Percentiles rank a stretch among this genome's conserved stretches.
Evolutionary conservation across 2,888 invertebrate species (phyloP).

Genomic region (Antitype chi): DNA sequence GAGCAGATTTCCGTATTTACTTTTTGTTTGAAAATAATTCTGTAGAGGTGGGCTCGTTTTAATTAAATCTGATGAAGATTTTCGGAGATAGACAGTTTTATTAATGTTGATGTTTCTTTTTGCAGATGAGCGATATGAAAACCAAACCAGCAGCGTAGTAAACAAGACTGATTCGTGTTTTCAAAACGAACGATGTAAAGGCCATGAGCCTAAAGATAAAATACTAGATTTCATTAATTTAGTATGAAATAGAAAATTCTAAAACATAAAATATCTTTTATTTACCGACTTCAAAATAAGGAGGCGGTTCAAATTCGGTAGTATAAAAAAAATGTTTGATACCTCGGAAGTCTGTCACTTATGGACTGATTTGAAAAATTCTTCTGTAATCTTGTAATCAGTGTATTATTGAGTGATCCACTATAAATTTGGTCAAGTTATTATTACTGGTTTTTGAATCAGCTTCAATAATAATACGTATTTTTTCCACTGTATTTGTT

Average conservation of each 20-base stretch:
- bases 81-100: background rate
- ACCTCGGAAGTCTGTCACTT: too few relatives aligned
- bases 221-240: slow-evolving; percentile 7
- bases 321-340: too few relatives aligned
- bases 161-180: slow-evolving; percentile 3
- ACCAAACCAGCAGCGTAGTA: slow-evolving; percentile 31
- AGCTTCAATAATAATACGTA: too few relatives aligned
- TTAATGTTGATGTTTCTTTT: slow-evolving; percentile 9
- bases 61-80: background rate
- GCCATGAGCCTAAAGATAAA: background rate
- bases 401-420: too few relatives aligned
- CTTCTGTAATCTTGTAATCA: too few relatives aligned
- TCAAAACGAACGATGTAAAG: background rate
- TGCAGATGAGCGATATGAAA: slow-evolving; percentile 45
- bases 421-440: too few relatives aligned
- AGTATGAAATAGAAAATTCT: slow-evolving; percentile 29
- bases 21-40: background rate
- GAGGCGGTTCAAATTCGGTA: too few relatives aligned
- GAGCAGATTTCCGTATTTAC: background rate
- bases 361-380: too few relatives aligned
- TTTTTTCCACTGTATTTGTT: too few relatives aligned
- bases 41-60: background rate
- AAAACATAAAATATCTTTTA: background rate
- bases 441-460: too few relatives aligned
- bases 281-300: background rate